Conservation (phyloP, 2,797 vertebrate genomes). For the Gobionotothen gibberifrons region DNA sequence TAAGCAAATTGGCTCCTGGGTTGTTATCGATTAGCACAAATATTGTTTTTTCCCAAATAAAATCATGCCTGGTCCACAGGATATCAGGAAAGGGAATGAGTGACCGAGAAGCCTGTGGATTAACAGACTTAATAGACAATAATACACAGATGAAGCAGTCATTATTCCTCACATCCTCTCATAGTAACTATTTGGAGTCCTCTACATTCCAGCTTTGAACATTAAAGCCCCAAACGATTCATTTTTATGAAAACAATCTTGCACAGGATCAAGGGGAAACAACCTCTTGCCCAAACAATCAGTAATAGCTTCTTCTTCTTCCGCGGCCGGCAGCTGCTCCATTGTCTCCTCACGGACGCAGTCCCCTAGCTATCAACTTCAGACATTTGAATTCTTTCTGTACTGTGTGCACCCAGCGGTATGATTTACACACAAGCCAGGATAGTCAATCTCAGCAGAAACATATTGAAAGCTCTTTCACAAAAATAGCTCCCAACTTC, state of each 20-base stretch:
- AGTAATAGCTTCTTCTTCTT: constrained; percentile 62
- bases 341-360: constrained; percentile 55
- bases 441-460: background rate
- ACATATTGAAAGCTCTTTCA: background rate
- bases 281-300: constrained; percentile 52
- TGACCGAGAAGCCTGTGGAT: constrained; percentile 40
- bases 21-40: constrained; percentile 46
- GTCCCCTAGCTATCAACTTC: constrained; percentile 22
- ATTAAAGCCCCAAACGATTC: constrained; percentile 36
- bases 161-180: constrained; percentile 75
- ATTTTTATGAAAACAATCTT: constrained; percentile 51
- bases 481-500: constrained; percentile 25
- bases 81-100: constrained; percentile 65
- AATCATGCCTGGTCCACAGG: constrained; percentile 25
- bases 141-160: constrained; percentile 73
- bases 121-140: constrained; percentile 43
- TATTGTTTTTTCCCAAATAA: constrained; percentile 57
- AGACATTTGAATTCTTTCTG: constrained; percentile 26
- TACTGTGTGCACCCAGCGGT: background rate
- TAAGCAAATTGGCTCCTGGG: constrained; percentile 61
- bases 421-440: constrained; percentile 27
- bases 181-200: constrained; percentile 38
- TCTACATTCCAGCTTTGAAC: constrained; percentile 62
- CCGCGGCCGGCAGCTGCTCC: constrained; percentile 50
- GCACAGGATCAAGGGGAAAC: constrained; percentile 43